Base-by-base conservation (phyloP, 1,140 invertebrate genomes). In the Drosophila littoralis region DNA sequence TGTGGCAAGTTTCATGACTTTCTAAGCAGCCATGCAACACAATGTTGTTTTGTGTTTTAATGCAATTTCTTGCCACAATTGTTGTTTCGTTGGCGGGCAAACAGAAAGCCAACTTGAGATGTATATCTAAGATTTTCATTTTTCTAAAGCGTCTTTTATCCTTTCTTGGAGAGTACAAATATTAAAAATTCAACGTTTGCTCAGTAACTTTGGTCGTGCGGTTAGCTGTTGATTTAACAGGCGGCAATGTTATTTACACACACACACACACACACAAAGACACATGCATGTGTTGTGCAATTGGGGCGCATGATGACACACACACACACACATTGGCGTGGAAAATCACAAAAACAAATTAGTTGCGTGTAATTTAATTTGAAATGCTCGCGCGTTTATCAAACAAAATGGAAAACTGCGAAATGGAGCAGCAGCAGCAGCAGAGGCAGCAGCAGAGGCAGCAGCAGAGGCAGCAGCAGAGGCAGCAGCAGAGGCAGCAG, bases 351-450 rank as follows among this genome's bases (percentile, higher is more conserved):
- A 89, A 88, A 88, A 83, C 84, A 88, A 88, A 88, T 88, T 88
- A 88, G 83, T 88, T 88, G 83, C 77, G 79, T 83, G 79, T 88
- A 88, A 88, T 88, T 88, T 88, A 83, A 89, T 88, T 88, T 83
- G 80, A 88, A 88, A 88, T 75, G 79, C 64, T 70, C 61, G 66
- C 79, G 69, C 86, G 84, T 88, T 89, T 89, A 89, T 88, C 84
- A 88, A 88, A 88, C 84, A 89, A 88, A 89, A 89, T 83, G 61
- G 65, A 83, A 89, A 89, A 83, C 79, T 71, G 76, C 75, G 66
- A 76, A 81, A 86, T 64, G 82, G 64, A 67, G 82, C 63, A 68
- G 60, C 64, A 55, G 60, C 61, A 60, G 38, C 50, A 58, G 45
- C 28, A 50, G 22, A 1, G 2, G 32, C 52, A 48, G 12, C 46